Evolutionary conservation across 92 coral and sea anemone genomes (phyloP), one percentile per base, ranked within the genome.

Genomic region (Ricordea florida): DNA sequence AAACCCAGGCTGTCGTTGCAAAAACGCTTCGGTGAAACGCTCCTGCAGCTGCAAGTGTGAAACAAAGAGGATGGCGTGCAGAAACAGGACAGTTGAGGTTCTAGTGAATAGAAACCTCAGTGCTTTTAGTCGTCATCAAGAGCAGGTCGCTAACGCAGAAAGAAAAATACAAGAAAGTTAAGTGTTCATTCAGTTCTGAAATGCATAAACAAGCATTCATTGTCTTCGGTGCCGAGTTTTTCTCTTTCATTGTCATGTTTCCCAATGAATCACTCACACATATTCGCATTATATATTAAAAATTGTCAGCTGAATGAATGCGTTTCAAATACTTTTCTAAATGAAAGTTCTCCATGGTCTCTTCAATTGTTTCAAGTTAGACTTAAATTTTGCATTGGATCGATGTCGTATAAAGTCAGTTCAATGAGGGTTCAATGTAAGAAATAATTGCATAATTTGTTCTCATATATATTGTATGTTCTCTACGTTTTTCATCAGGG

Each of bases 21-120:
- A 27, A 30, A 40, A 59, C 18, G 56, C 56, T 3, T 48, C 46
- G 20, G 0, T 60, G 66, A 35, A 60, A 60, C 11, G 48, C 66
- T 35, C 33, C 30, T 35, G 63, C 42, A 57, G 43, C 43, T 57
- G 63, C 63, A 57, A 2, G 29, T 65, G 72, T 67, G 74, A 33
- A 67, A 67, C 57, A 5, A 53, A 32, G 62, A 67, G 27, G 23
- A 37, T 28, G 34, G 59, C 57, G 34, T 67, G 44, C 46, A 47
- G 48, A 20, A 48, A 14, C 47, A 45, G 48, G 44, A 24, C 41
- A 7, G 46, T 67, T n/a, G 59, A 67, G 34, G 43, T 44, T 47
- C 59, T 67, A 18, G 48, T 60, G 49, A 67, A 67, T 31, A 67
- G 75, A 49, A 47, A 67, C 60, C 60, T 58, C 28, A 66, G 74